Evolutionary conservation across 2,888 invertebrate species (phyloP), one percentile per base, ranked within the genome.

Genomic region (Endotricha flammealis): DNA sequence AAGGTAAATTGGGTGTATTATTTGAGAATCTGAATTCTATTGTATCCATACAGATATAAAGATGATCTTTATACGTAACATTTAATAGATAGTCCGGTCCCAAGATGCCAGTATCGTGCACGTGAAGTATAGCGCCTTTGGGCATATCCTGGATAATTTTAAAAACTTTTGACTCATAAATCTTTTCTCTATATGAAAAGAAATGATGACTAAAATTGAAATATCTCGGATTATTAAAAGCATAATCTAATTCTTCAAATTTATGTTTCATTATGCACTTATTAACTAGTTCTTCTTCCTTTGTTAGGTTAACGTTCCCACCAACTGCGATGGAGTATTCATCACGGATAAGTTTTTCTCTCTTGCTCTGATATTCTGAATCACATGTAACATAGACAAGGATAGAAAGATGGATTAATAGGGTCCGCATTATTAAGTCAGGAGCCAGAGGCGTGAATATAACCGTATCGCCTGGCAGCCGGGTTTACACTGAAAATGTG

Each of bases 111-210:
- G 90, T 89, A 45, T 92, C 90, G 57, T 94, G 94, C 0, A 90
- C 82, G 61, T 94, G 94, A 8, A 94, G 66, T 0, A 90, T 89
- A 0, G 89, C 91, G 2, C 93, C 95, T 74, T 95, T 95, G 0
- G 95, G 95, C 87, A 95, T 88, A 20, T 70, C 71, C 42, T 88
- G 80, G 7, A 95, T 88, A 4, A 93, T 82, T 46, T 88, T 69
- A 56, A 91, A 94, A 0, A 94, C 90, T 41, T 88, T 80, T 0
- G 93, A 92, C 0, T 79, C 48, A 4, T 87, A 77, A 27, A 94
- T 91, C 9, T 77, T 64, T 1, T 85, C 57, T 53, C 89, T 89
- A 1, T 90, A 89, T 1, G 78, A 62, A 56, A 94, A 90, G 52
- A 92, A 92, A 59, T 92, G 92, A 12, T 82, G 81, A 0, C 92